phyloP scores from a whole-genome alignment of 2,113 vertebrate species.

The Chionis minor region DNA sequence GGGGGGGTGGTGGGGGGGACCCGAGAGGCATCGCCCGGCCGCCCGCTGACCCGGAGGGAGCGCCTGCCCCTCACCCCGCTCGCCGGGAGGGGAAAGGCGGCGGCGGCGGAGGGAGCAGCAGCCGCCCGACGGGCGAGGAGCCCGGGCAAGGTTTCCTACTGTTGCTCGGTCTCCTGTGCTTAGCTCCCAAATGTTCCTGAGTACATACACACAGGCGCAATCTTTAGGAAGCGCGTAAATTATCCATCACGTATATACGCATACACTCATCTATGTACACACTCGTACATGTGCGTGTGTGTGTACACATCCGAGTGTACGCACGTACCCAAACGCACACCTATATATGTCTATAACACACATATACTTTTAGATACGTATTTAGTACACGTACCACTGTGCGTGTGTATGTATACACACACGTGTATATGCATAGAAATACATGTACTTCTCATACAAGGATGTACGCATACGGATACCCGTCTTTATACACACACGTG shows the following conservation, averaged over 20 bases:
- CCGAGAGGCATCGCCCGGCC: neutral
- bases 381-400: neutral
- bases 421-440: neutral
- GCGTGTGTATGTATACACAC: rapidly evolving
- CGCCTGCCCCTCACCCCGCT: neutral
- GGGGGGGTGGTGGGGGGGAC: neutral
- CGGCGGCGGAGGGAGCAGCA: neutral
- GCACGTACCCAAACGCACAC: neutral
- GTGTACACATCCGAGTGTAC: rapidly evolving
- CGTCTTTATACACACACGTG: neutral
- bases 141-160: neutral
- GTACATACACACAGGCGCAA: rapidly evolving
- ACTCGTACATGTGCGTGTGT: rapidly evolving
- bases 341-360: rapidly evolving
- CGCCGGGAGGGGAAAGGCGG: neutral
- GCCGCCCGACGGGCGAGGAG: neutral
- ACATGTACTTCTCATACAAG: neutral
- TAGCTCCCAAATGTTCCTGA: neutral
- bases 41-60: too few relatives aligned
- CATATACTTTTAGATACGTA: neutral
- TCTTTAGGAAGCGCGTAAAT: neutral
- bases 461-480: neutral
- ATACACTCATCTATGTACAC: rapidly evolving
- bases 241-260: neutral
- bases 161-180: neutral